These are phyloP conservation scores for Clarias macrocephalus DNA, from an alignment of 2,113 vertebrate genomes.

Conservation along the genomic window DNA sequence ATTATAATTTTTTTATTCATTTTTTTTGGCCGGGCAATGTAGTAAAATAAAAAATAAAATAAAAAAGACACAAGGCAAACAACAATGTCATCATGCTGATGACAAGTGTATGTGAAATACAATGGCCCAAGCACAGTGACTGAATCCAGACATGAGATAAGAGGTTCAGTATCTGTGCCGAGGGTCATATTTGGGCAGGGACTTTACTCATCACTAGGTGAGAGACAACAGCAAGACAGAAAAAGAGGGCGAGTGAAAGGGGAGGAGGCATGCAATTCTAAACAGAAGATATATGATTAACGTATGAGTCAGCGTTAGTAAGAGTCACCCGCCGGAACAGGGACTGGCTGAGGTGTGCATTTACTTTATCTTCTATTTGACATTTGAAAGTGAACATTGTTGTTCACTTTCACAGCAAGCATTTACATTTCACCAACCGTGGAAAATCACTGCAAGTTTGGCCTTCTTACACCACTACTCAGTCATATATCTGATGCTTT, in stretches of 20 bases:
- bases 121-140: neutral
- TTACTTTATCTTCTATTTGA: neutral
- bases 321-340: neutral
- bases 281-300: neutral
- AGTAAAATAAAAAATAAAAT: too few relatives aligned
- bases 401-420: neutral
- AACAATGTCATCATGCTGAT: too few relatives aligned
- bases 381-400: neutral
- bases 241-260: too few relatives aligned
- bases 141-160: conserved; percentile 11
- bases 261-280: neutral
- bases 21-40: too few relatives aligned
- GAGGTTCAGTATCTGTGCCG: neutral
- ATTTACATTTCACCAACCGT: neutral
- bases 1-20: too few relatives aligned
- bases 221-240: neutral
- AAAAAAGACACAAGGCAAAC: too few relatives aligned
- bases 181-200: neutral
- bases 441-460: neutral
- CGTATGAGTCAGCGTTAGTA: neutral
- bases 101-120: neutral
- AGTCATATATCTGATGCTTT: neutral
- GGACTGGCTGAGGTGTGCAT: neutral
- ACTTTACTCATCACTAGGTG: neutral
- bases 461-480: neutral